Conservation (phyloP, 2,797 vertebrate genomes). For the Anomalospiza imberbis region DNA sequence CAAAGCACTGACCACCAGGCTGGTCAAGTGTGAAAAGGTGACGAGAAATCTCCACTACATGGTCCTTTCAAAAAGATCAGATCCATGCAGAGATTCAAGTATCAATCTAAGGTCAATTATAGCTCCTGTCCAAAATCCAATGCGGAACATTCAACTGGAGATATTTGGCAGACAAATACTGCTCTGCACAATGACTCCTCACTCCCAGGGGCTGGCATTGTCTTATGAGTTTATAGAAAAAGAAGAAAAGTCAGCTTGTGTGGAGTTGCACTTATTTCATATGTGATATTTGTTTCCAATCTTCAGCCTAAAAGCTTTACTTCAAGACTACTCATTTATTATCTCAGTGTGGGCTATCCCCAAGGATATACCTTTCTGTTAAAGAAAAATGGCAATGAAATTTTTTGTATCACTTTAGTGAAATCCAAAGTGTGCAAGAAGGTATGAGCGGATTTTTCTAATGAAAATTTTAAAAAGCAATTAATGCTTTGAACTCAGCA, state of each 20-base stretch:
- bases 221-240: background rate
- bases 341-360: background rate
- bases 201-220: background rate
- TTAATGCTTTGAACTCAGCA: constrained; percentile 30
- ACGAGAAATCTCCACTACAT: background rate
- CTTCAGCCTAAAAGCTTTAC: background rate
- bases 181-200: background rate
- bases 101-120: background rate
- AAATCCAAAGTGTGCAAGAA: background rate
- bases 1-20: background rate
- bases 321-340: background rate
- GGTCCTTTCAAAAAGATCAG: background rate
- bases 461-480: background rate
- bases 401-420: background rate
- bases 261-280: background rate
- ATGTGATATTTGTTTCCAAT: background rate
- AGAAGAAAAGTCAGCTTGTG: background rate
- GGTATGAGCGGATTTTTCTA: background rate
- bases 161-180: background rate
- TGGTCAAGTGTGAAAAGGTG: background rate
- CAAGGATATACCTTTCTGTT: background rate
- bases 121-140: background rate
- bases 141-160: background rate
- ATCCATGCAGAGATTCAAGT: background rate
- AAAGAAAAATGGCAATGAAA: background rate